Evolutionary conservation across 2,797 vertebrate genomes (phyloP), one percentile per base, ranked within the genome.

Genomic region (Bryconaethiops microstoma): DNA sequence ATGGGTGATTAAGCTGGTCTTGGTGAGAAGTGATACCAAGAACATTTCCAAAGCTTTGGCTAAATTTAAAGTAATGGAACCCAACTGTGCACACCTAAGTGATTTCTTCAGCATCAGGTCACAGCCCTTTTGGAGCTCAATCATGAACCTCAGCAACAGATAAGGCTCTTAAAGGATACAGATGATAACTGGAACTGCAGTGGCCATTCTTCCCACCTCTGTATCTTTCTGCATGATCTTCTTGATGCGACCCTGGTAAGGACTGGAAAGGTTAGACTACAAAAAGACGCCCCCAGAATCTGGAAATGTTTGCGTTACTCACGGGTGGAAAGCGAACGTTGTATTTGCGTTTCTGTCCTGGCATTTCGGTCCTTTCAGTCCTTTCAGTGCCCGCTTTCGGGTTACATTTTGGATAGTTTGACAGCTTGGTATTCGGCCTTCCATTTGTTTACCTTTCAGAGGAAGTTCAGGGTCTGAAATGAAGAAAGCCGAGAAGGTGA

Each of bases 141-240:
- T 7, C n/a, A 39, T 35, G 3, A n/a, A n/a, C 29, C 10, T 7
- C n/a, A 70, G 23, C 23, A 55, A 1, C 19, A n/a, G 35, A 21
- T 0, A 17, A 17, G 23, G 64, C n/a, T 78, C 5, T 29, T 39
- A 81, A 89, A 93, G 91, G 92, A 95, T 95, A 94, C 93, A 90
- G 76, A 95, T 93, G 81, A 94, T 89, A 19, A 95, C 93, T 29
- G 94, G 94, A 42, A 94, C 94, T 0, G 94, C 92, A 83, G 88
- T 84, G 0, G 93, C 91, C 7, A 94, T 93, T 86, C 90, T 89
- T 17, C 93, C 94, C 63, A 95, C 92, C 84, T 94, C 93, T 0
- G 90, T 80, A 45, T 94, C 90, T 86, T 92, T 94, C 87, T 94
- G 93, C 93, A 95, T 95, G 81, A 94, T 95, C 82, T 93, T 95